phyloP scores from a whole-genome alignment of 2,113 vertebrate species.

The Microcebus jonahi region DNA sequence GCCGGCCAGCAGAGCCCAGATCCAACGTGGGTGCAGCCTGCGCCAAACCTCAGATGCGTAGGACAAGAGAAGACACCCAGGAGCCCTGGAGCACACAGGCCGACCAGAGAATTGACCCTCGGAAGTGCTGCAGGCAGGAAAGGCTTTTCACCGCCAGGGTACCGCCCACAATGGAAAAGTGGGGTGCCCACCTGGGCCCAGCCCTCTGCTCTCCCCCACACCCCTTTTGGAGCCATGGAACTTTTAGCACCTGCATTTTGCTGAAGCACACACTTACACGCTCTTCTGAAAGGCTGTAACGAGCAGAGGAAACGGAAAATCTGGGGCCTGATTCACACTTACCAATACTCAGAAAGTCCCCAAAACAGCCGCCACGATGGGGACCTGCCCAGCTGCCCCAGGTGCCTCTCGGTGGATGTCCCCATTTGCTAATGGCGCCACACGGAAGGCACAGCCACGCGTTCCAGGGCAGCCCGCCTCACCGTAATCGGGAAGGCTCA shows the following conservation, averaged over 20 bases:
- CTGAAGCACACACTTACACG: not conserved
- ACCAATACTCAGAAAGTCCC: constrained; percentile 72
- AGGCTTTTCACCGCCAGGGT: not conserved
- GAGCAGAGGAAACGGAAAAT: constrained; percentile 69
- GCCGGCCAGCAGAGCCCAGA: not conserved
- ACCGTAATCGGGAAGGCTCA: not conserved
- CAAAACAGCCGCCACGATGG: constrained; percentile 5
- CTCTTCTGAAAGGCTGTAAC: constrained; percentile 21
- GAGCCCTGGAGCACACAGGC: not conserved
- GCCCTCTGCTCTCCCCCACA: not conserved
- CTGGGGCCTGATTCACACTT: constrained; percentile 69
- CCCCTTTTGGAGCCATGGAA: constrained; percentile 6
- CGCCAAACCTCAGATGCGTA: too few relatives aligned
- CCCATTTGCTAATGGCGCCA: not conserved
- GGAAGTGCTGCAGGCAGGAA: not conserved
- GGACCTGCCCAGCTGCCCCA: not conserved
- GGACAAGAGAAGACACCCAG: not conserved
- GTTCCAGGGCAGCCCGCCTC: accelerated
- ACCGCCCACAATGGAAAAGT: not conserved
- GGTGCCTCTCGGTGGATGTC: not conserved
- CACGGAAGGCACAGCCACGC: not conserved
- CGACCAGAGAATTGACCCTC: not conserved
- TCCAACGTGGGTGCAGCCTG: not conserved
- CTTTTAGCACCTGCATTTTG: constrained; percentile 20
- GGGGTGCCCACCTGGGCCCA: not conserved